Evolutionary conservation across 2,797 vertebrate genomes (phyloP).

Genomic region (Micropoecilia bifurca): DNA sequence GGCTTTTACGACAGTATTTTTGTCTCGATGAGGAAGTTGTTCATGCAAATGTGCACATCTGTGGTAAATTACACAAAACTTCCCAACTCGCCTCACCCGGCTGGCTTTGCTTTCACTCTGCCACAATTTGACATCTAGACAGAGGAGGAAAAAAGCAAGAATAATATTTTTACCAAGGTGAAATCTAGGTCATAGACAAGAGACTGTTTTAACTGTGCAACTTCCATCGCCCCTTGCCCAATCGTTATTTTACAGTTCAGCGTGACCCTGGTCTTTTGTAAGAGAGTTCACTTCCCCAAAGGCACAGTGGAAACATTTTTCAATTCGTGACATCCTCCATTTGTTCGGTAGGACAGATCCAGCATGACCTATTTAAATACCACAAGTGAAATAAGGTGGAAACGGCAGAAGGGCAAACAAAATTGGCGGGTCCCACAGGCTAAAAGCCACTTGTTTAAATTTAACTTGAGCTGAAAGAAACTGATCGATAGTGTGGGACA

Average conservation of each 20-base stretch:
- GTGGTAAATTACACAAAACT: slow-evolving; percentile 1
- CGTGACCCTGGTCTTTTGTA: slow-evolving; percentile 46
- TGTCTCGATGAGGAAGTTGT: slow-evolving; percentile 41
- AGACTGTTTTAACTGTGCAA: slow-evolving; percentile 19
- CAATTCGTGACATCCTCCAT: slow-evolving; percentile 50
- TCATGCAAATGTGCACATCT: slow-evolving; percentile 21
- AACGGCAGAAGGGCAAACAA: slow-evolving; percentile 31
- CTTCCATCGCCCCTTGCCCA: slow-evolving; percentile 16
- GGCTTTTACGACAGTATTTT: slow-evolving; percentile 7
- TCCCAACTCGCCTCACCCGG: not conserved
- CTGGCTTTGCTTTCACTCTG: not conserved
- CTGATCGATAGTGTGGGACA: not conserved
- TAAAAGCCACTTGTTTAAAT: slow-evolving; percentile 15
- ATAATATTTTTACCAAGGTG: not conserved
- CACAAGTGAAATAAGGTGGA: slow-evolving; percentile 25
- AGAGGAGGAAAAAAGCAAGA: not conserved
- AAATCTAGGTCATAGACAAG: slow-evolving; percentile 4
- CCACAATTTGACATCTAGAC: not conserved
- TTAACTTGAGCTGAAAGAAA: slow-evolving; percentile 32
- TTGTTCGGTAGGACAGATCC: slow-evolving; percentile 51
- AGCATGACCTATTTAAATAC: slow-evolving; percentile 46
- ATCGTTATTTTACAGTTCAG: slow-evolving; percentile 27
- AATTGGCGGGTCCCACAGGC: not conserved
- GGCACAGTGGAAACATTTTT: slow-evolving; percentile 33
- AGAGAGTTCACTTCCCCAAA: slow-evolving; percentile 49